These are phyloP conservation scores for Urocynchramus pylzowi DNA, from an alignment of 2,113 vertebrate genomes.

Conservation along the genomic window DNA sequence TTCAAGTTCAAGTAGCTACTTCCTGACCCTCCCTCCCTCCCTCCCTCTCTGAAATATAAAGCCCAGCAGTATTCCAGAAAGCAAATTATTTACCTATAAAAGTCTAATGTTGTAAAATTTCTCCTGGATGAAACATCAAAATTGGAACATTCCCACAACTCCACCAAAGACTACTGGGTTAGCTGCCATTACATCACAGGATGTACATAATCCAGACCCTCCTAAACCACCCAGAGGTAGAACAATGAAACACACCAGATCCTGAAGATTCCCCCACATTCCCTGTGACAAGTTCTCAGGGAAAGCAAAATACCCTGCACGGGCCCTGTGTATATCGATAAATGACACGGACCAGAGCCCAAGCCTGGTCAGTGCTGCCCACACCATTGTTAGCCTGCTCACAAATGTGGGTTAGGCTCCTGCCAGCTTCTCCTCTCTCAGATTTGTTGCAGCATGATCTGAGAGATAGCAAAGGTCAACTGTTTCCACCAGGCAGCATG, in stretches of 20 bases:
- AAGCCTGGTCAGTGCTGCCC: background rate
- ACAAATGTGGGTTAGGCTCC: background rate
- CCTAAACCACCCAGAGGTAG: background rate
- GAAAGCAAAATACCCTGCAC: background rate
- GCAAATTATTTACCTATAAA: background rate
- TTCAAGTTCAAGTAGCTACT: background rate
- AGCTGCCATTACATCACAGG: too few species aligned
- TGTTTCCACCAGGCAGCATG: background rate
- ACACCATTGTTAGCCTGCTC: background rate
- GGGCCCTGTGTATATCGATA: fast-evolving
- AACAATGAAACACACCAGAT: background rate
- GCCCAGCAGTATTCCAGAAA: background rate
- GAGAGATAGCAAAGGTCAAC: background rate
- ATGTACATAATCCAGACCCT: background rate
- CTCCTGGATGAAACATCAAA: background rate
- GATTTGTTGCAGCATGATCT: background rate
- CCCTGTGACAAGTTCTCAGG: background rate
- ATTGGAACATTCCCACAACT: background rate
- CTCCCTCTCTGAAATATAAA: background rate
- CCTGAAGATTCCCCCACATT: background rate
- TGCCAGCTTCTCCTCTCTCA: background rate
- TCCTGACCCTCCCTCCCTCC: background rate
- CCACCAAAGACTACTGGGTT: background rate
- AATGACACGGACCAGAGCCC: background rate
- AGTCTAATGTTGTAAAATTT: background rate